phyloP scores from a whole-genome alignment of 2,797 vertebrate species.

The Hephaestus fuliginosus region DNA sequence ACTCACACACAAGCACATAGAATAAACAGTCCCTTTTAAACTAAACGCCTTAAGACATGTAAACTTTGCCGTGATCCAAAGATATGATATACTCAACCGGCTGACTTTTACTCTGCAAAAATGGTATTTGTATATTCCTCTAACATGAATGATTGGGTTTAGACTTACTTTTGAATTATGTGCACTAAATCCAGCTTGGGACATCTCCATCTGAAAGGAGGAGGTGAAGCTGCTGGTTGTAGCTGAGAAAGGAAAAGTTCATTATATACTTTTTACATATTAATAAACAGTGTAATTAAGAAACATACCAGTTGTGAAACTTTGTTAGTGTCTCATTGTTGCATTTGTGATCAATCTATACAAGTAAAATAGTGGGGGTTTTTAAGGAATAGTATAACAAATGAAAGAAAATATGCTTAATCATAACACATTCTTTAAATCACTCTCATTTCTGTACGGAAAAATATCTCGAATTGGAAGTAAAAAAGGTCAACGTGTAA shows the following conservation, averaged over 20 bases:
- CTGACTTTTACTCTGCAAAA: background rate
- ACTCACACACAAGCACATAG: background rate
- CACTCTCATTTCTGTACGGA: background rate
- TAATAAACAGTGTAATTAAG: background rate
- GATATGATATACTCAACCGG: background rate
- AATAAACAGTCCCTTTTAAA: slow-evolving; percentile 9
- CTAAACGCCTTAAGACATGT: background rate
- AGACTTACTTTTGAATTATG: slow-evolving; percentile 91
- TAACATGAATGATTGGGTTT: slow-evolving; percentile 10
- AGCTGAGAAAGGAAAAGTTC: slow-evolving; percentile 79
- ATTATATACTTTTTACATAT: slow-evolving; percentile 5
- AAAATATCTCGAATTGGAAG: background rate
- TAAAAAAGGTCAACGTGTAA: background rate
- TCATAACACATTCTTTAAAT: background rate
- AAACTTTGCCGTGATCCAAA: slow-evolving; percentile 9
- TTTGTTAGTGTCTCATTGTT: background rate
- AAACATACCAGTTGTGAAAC: background rate
- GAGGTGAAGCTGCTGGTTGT: slow-evolving; percentile 91
- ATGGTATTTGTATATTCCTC: slow-evolving; percentile 13
- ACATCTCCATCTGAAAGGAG: slow-evolving; percentile 98
- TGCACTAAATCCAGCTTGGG: slow-evolving; percentile 95
- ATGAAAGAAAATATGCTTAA: background rate
- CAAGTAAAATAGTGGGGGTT: background rate
- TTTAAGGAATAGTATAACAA: background rate
- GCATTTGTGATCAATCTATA: background rate